phyloP scores from a whole-genome alignment of 2,888 invertebrate genomes.

The Rhorus exstirpatorius region DNA sequence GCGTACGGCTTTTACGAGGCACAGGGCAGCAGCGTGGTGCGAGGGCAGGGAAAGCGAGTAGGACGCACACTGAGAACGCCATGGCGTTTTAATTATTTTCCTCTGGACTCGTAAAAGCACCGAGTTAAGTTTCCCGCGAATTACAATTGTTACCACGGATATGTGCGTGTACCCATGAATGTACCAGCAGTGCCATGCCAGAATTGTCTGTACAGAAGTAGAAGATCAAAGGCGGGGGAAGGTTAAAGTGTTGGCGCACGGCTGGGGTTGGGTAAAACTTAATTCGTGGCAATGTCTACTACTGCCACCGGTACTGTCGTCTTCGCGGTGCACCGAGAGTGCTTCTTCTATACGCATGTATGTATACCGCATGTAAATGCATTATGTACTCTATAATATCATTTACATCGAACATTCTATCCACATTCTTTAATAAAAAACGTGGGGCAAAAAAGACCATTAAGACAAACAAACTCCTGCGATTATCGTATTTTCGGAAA shows the following conservation, averaged over 20 bases:
- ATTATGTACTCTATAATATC: conserved; percentile 15
- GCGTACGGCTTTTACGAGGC: conserved; percentile 56
- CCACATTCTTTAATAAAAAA: conserved; percentile 22
- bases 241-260: conserved; percentile 25
- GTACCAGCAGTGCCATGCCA: conserved; percentile 50
- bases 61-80: conserved; percentile 46
- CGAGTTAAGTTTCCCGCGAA: conserved; percentile 63
- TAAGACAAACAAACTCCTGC: no score
- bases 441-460: not conserved
- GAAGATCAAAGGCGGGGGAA: conserved; percentile 14
- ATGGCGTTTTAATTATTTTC: conserved; percentile 75
- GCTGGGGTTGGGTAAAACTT: conserved; percentile 62
- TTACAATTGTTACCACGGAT: conserved; percentile 68
- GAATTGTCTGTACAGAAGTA: conserved; percentile 34
- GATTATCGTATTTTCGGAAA: no score
- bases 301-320: conserved; percentile 63
- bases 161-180: conserved; percentile 63
- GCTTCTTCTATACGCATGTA: conserved; percentile 32
- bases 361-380: conserved; percentile 23
- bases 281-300: conserved; percentile 67
- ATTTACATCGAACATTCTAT: conserved; percentile 39
- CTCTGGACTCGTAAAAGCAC: conserved; percentile 72
- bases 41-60: not conserved
- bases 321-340: conserved; percentile 65
- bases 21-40: not conserved